These are phyloP conservation scores for Erythrolamprus reginae DNA, from an alignment of 2,113 vertebrate genomes.

Conservation along the genomic window DNA sequence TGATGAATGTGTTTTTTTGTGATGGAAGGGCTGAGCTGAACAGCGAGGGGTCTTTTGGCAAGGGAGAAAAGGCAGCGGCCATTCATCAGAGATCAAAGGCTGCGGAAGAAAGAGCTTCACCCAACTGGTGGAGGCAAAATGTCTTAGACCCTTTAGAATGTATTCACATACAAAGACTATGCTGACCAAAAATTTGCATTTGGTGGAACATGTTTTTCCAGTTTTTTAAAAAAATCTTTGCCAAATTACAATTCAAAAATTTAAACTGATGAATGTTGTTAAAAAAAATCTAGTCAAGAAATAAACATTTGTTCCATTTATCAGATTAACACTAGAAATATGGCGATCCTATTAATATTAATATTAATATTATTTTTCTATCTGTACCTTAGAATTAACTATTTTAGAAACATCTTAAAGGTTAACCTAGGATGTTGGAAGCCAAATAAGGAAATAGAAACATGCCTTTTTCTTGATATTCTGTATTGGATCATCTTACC, in stretches of 20 bases:
- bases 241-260: neutral
- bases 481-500: conserved; percentile 45
- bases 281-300: neutral
- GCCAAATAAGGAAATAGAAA: neutral
- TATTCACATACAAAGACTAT: neutral
- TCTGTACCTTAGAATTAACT: neutral
- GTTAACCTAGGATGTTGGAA: neutral
- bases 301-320: neutral
- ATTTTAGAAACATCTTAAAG: neutral
- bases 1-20: too few species aligned
- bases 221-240: neutral
- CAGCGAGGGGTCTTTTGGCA: too few species aligned
- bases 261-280: neutral
- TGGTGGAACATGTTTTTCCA: neutral
- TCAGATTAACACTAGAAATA: neutral
- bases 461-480: conserved; percentile 9
- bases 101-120: too few species aligned
- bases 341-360: neutral
- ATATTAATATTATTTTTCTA: neutral
- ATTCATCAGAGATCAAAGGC: too few species aligned
- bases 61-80: too few species aligned
- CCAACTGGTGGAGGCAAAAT: too few species aligned
- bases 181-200: neutral
- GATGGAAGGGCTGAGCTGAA: too few species aligned
- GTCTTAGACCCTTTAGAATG: too few species aligned